A percentile compares a stretch with the other conserved stretches of the same genome.
Conservation (phyloP, 2,113 vertebrate species). For the Leptobrachium ailaonicum region DNA sequence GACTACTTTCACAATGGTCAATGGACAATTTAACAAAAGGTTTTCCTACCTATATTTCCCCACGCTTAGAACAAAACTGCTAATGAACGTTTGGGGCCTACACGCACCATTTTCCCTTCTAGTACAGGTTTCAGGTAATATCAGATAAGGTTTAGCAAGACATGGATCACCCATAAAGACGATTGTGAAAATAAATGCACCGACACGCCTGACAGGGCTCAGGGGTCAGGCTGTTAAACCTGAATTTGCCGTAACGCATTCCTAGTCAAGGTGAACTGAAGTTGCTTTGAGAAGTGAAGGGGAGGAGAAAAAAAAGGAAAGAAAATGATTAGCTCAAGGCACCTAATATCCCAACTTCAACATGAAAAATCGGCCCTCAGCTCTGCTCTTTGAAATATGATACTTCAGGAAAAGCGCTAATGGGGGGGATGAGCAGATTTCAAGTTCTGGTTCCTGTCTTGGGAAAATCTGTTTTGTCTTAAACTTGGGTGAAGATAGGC, state of each 20-base stretch:
- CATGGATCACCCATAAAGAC: not conserved
- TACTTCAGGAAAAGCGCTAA: not conserved
- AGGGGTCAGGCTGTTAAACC: not conserved
- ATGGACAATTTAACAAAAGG: too few relatives aligned
- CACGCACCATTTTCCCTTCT: not conserved
- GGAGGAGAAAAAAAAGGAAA: not conserved
- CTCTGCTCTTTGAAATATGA: conserved; percentile 12
- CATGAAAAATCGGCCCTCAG: not conserved
- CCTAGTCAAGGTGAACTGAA: conserved; percentile 1
- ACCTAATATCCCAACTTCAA: not conserved
- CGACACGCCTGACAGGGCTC: not conserved
- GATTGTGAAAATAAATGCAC: not conserved
- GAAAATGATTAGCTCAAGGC: conserved; percentile 2
- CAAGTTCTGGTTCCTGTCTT: not conserved
- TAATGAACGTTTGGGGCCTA: not conserved
- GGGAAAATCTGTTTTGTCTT: not conserved
- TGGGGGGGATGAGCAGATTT: not conserved
- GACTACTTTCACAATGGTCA: too few relatives aligned
- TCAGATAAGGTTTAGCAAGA: not conserved
- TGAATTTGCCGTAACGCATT: not conserved
- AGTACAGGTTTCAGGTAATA: not conserved
- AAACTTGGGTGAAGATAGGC: too few relatives aligned
- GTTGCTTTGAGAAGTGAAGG: not conserved
- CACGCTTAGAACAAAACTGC: too few relatives aligned
- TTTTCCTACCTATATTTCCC: too few relatives aligned